Evolutionary conservation across 2,113 vertebrate genomes (phyloP), one percentile per base, ranked within the genome.

Genomic region (Vireo altiloquus): DNA sequence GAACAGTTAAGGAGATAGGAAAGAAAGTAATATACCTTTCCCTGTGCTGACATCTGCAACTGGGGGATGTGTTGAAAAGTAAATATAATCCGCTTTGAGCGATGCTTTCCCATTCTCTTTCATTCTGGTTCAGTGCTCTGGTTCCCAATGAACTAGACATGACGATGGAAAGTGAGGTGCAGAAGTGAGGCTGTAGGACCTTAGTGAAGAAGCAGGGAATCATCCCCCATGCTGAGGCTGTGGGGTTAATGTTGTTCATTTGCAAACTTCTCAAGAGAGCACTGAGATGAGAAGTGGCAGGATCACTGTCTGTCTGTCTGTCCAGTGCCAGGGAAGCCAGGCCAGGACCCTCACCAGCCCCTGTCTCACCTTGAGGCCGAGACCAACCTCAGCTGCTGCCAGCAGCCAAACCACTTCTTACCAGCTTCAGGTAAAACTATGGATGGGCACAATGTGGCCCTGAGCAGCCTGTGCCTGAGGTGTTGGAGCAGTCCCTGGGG

Each of bases 11-110:
- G 59, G 76, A 81, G 79, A 59, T 35, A 72, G 74, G 69, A 76
- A 91, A 64, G 57, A 87, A 77, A 61, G n/a, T 84, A 79, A n/a
- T 61, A 42, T 21, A 78, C 83, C 87, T 86, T 93, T 92, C 69
- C 66, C 28, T 88, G 35, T 49, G 47, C 70, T 95, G 82, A 54
- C 75, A 83, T 79, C 66, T 11, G 4, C 53, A 90, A 39, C 63
- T 77, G 71, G 56, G 75, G 47, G 35, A 74, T 61, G 74, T 87
- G 75, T 91, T 74, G 93, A 66, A 85, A 91, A 87, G 54, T 44
- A 91, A 87, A 65, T 85, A 66, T 15, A 65, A 88, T 83, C 33
- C 0, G 0, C 78, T 91, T 70, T 39, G 70, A 80, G 75, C 59
- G 65, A 3, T 53, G 46, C 23, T 92, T 79, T 74, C 82, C 82